phyloP scores from a whole-genome alignment of 2,113 vertebrate genomes.

The Salminus brasiliensis region DNA sequence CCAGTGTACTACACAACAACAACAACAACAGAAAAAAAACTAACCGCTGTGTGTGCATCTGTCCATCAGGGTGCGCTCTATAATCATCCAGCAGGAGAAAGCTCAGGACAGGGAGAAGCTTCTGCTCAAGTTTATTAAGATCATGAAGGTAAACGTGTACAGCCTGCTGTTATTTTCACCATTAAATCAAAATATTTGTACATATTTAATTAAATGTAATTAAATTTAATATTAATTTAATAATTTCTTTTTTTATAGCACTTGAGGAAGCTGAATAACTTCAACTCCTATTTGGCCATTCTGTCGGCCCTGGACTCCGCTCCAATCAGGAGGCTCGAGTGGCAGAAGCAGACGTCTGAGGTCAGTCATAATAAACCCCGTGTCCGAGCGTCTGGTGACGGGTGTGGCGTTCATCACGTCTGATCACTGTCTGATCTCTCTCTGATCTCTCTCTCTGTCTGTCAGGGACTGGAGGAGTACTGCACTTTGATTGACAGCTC shows the following conservation, averaged over 20 bases:
- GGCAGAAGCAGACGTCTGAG: constrained; percentile 99
- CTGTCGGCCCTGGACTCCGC: constrained; percentile 97
- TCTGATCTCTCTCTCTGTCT: background rate
- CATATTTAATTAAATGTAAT: background rate
- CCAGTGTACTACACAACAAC: too few species aligned
- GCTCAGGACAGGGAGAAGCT: constrained; percentile 95
- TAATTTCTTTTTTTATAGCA: constrained; percentile 76
- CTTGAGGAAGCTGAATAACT: constrained; percentile 97
- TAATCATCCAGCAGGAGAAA: constrained; percentile 98
- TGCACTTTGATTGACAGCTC: constrained; percentile 98
- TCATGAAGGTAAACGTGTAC: constrained; percentile 99
- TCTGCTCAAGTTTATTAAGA: constrained; percentile 98
- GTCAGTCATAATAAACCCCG: constrained; percentile 74
- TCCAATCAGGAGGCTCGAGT: constrained; percentile 94
- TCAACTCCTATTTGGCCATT: constrained; percentile 99
- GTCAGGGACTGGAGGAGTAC: constrained; percentile 94
- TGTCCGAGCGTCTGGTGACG: too few species aligned
- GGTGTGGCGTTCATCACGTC: too few species aligned
- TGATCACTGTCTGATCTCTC: too few species aligned
- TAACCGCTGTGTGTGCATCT: constrained; percentile 23
- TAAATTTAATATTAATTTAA: background rate
- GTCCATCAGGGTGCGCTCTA: constrained; percentile 89
- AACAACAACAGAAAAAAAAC: too few species aligned
- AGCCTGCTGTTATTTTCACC: too few species aligned
- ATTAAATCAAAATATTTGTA: too few species aligned